phyloP scores from a whole-genome alignment of 2,888 invertebrate species.

The Cetonia aurata region DNA sequence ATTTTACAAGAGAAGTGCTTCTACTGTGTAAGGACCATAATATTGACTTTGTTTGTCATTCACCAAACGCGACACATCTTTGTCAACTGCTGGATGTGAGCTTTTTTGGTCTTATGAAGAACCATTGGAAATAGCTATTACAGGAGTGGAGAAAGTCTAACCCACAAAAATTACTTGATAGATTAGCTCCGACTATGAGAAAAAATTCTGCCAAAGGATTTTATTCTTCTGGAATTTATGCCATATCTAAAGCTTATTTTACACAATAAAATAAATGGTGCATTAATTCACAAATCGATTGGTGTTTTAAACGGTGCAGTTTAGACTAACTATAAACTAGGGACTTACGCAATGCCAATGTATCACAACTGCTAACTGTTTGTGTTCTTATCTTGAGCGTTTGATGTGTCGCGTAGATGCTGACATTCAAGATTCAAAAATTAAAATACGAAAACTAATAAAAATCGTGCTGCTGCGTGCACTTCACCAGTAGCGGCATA shows the following conservation, averaged over 20 bases:
- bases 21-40: slow-evolving; percentile 55
- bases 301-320: too few relatives aligned
- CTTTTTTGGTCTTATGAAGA: slow-evolving; percentile 51
- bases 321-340: too few relatives aligned
- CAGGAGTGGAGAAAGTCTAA: slow-evolving; percentile 33
- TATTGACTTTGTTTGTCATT: slow-evolving; percentile 55
- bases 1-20: slow-evolving; percentile 53
- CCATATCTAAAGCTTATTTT: slow-evolving; percentile 26
- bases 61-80: slow-evolving; percentile 54
- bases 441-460: too few relatives aligned
- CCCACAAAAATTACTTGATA: slow-evolving; percentile 15
- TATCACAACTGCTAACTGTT: too few relatives aligned
- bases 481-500: too few relatives aligned
- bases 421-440: too few relatives aligned
- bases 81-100: slow-evolving; percentile 55
- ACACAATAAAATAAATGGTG: too few relatives aligned
- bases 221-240: slow-evolving; percentile 24
- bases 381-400: too few relatives aligned
- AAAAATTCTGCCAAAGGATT: slow-evolving; percentile 15
- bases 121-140: slow-evolving; percentile 49
- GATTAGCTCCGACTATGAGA: slow-evolving; percentile 14
- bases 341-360: too few relatives aligned
- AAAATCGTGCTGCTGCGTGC: too few relatives aligned
- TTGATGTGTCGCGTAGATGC: too few relatives aligned
- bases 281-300: too few relatives aligned